Evolutionary conservation across 2,888 invertebrate genomes (phyloP).

Genomic region (Megamerina dolium): DNA sequence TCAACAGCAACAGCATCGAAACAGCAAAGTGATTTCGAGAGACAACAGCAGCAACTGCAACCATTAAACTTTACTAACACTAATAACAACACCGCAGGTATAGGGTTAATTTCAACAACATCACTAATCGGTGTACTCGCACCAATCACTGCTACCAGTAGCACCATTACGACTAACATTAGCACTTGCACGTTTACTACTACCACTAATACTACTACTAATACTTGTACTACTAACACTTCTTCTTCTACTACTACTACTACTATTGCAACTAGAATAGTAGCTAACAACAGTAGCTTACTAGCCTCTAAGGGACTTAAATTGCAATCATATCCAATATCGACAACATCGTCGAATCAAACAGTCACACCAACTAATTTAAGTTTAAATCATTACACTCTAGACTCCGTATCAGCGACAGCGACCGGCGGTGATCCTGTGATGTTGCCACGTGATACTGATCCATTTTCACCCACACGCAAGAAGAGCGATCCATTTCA

Average conservation of each 20-base stretch:
- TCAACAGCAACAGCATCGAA: conserved; percentile 15
- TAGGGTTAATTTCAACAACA: conserved; percentile 16
- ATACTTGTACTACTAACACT: too few relatives aligned
- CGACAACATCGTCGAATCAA: conserved; percentile 9
- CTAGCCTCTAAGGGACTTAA: conserved; percentile 7
- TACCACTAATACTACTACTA: conserved; percentile 13
- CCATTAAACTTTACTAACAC: conserved; percentile 22
- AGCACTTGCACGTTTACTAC: conserved; percentile 11
- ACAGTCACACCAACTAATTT: conserved; percentile 28
- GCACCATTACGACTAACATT: conserved; percentile 11
- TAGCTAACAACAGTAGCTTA: conserved; percentile 1
- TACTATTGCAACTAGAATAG: conserved; percentile 5
- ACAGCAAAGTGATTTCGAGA: not conserved
- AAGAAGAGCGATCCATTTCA: conserved; percentile 64
- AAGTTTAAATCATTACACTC: conserved; percentile 36
- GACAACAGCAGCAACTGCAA: conserved; percentile 17
- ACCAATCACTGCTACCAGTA: conserved; percentile 7
- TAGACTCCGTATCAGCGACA: conserved; percentile 26
- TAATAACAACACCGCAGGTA: conserved; percentile 13
- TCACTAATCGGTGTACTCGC: conserved; percentile 17
- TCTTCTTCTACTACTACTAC: conserved; percentile 9
- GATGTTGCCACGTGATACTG: conserved; percentile 46
- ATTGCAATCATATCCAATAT: conserved; percentile 18
- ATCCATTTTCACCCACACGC: conserved; percentile 49
- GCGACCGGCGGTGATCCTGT: conserved; percentile 44